Percentiles rank a stretch among this genome's conserved stretches.
Conservation (phyloP, 2,888 invertebrate genomes). For the Hypomecis punctinalis region DNA sequence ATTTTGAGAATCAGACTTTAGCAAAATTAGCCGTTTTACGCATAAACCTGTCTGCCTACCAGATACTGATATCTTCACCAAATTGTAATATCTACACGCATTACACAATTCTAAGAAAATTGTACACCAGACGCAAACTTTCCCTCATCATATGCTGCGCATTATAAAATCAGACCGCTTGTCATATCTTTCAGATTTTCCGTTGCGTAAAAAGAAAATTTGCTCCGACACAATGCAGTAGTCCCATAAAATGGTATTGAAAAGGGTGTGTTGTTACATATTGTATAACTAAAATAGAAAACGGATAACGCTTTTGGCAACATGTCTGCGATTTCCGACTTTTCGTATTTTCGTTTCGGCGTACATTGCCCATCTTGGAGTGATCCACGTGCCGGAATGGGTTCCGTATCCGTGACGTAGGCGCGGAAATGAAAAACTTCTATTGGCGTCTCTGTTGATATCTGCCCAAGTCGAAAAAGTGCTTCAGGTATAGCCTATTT, state of each 20-base stretch:
- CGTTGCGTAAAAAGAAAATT: constrained; percentile 26
- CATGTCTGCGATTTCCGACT: constrained; percentile 56
- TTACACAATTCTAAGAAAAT: constrained; percentile 8
- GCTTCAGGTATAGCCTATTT: constrained; percentile 38
- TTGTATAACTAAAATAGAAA: constrained; percentile 44
- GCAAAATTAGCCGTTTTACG: no score
- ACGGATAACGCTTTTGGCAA: constrained; percentile 50
- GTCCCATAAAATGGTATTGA: constrained; percentile 43
- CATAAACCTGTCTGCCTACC: constrained; percentile 17
- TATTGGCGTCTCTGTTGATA: constrained; percentile 65
- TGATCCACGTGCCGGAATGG: constrained; percentile 68
- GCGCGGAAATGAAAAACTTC: constrained; percentile 75
- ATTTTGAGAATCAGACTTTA: no score
- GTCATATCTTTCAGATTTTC: constrained; percentile 14
- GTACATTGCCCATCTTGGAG: constrained; percentile 58
- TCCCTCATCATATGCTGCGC: constrained; percentile 1
- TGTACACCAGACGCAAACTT: constrained; percentile 6
- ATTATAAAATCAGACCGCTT: constrained; percentile 18
- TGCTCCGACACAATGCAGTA: constrained; percentile 33
- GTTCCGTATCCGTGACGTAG: constrained; percentile 68
- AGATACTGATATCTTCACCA: constrained; percentile 22
- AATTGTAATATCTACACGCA: constrained; percentile 7
- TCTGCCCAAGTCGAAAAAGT: constrained; percentile 53
- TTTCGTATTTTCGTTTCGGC: constrained; percentile 54
- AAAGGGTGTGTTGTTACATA: constrained; percentile 43